Conservation (phyloP, 2,797 vertebrate species). For the Acanthis flammea region DNA sequence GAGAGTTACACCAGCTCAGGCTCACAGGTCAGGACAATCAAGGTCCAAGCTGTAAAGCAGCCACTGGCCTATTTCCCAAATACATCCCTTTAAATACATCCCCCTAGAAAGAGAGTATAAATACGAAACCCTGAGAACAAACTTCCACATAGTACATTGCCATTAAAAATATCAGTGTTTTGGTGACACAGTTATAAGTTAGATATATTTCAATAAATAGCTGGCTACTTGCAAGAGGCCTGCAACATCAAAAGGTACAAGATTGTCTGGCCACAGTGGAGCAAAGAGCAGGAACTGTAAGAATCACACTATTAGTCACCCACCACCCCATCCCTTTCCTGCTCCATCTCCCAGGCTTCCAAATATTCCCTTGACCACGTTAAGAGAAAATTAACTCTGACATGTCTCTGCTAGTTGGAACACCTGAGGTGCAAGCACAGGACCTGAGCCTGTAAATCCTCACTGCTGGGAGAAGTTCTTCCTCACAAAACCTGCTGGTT, state of each 20-base stretch:
- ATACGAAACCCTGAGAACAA: conserved; percentile 65
- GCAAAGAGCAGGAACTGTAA: background rate
- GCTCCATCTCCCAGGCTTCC: background rate
- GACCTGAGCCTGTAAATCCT: background rate
- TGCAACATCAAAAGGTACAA: background rate
- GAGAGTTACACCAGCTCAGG: background rate
- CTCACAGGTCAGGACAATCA: background rate
- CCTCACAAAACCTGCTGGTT: background rate
- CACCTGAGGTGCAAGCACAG: background rate
- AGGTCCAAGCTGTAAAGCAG: background rate
- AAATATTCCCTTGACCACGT: background rate
- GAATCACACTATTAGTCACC: background rate
- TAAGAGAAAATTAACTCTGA: background rate
- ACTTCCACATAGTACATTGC: background rate
- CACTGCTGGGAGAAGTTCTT: background rate
- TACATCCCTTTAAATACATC: background rate
- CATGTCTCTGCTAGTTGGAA: background rate
- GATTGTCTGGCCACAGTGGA: background rate
- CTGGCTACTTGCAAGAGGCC: background rate
- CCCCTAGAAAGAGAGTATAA: background rate
- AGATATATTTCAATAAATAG: conserved; percentile 15
- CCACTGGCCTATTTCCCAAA: background rate
- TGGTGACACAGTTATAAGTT: conserved; percentile 12
- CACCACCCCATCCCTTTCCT: background rate
- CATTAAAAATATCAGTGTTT: conserved; percentile 22